Percentiles rank a stretch among this genome's conserved stretches.
phyloP scores from a whole-genome alignment of 2,888 invertebrate species.

The Aphodius granarius region DNA sequence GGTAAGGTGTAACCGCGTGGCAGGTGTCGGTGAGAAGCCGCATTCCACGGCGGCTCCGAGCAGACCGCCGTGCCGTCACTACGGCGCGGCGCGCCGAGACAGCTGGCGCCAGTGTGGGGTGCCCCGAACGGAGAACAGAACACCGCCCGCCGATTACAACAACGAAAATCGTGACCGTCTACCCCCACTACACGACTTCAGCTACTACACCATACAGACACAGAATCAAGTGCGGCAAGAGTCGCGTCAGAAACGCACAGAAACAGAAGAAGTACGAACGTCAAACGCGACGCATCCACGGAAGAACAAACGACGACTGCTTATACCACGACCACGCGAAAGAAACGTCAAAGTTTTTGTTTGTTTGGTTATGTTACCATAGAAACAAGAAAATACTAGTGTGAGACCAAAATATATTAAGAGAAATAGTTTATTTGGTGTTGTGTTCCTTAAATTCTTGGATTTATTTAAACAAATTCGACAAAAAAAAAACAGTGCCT shows the following conservation, averaged over 20 bases:
- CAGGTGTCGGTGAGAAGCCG: conserved; percentile 44
- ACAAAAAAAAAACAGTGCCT: too few species aligned
- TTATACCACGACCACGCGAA: too few species aligned
- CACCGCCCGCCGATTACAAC: conserved; percentile 53
- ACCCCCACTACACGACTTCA: background rate
- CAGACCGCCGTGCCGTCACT: conserved; percentile 48
- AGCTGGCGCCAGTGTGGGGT: conserved; percentile 58
- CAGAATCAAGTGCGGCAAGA: background rate
- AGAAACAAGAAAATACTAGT: too few species aligned
- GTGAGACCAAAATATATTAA: too few species aligned
- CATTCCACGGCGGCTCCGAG: conserved; percentile 58
- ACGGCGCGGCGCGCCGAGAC: conserved; percentile 59
- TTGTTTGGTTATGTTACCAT: too few species aligned
- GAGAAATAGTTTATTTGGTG: too few species aligned
- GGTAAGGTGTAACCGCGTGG: conserved; percentile 35
- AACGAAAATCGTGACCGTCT: conserved; percentile 37
- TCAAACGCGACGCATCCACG: background rate
- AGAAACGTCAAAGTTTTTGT: background rate
- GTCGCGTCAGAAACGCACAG: background rate
- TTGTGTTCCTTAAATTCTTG: too few species aligned
- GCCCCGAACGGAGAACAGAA: conserved; percentile 54
- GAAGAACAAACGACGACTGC: background rate
- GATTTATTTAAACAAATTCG: too few species aligned
- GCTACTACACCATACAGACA: background rate
- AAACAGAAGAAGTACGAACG: background rate